Evolutionary conservation across 2,888 invertebrate genomes (phyloP), one percentile per base, ranked within the genome.

Genomic region (Acrobasis consociella): DNA sequence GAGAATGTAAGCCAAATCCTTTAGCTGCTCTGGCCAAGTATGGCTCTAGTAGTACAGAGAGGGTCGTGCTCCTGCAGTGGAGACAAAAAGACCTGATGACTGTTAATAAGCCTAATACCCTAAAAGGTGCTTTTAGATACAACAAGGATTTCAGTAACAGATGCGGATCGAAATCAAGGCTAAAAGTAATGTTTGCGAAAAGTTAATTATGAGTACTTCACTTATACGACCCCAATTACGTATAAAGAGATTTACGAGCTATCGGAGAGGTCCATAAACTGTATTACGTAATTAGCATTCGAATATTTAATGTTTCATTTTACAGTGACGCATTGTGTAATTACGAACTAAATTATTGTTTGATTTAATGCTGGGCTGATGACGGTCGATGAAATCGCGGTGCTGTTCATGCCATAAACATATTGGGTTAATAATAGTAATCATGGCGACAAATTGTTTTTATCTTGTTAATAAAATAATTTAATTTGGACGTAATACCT

Each of bases 261-360:
- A 70, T 72, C 66, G 67, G 66, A 68, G 72, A 70, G 63, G 70
- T 70, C 67, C 58, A 76, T 77, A 76, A 76, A 78, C 68, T 66
- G 69, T 69, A 65, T 64, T 67, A 60, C 62, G 69, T 73, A 75
- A 76, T 78, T 76, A 78, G 73, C 72, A 75, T 76, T 69, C 67
- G 70, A 73, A 70, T 71, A 70, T 70, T 58, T 46, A 49, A 58
- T 58, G 38, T 59, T 52, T 39, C 51, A 50, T 50, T 60, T 56
- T 56, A 56, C 56, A 56, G 42, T 56, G 42, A 56, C 56, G 42
- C 42, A 13, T 56, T 22, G 17, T 17, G 38, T 38, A 56, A 56
- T 56, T 56, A 42, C 56, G 46, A 42, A 46, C 5, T 56, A 46
- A 42, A 56, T 42, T 56, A 56, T 17, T 56, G 15, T 55, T 46